Evolutionary conservation across 2,113 vertebrate species (phyloP).

Genomic region (Notarius lentiginosus): DNA sequence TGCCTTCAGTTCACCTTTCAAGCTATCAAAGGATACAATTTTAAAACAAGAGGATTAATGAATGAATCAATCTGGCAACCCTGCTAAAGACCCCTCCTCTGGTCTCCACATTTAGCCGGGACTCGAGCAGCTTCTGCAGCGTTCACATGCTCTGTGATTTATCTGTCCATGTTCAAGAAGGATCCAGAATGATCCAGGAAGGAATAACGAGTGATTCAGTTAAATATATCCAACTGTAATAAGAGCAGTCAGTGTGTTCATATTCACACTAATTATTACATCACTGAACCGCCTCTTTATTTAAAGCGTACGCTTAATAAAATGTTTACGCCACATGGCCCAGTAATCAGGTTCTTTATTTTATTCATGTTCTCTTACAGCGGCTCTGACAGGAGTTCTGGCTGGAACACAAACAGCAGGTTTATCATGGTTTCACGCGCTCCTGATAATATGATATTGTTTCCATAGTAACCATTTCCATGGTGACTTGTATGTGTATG

Average conservation of each 20-base stretch:
- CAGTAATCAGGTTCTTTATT: neutral
- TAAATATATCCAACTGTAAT: neutral
- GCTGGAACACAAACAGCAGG: neutral
- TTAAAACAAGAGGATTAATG: too few relatives aligned
- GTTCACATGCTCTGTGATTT: neutral
- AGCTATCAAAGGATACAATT: neutral
- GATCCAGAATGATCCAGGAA: neutral
- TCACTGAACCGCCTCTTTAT: neutral
- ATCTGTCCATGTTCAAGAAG: neutral
- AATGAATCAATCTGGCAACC: constrained; percentile 7
- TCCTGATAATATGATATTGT: neutral
- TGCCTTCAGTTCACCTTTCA: too few relatives aligned
- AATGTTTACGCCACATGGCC: neutral
- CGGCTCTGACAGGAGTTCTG: neutral
- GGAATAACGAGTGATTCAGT: neutral
- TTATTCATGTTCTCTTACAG: neutral
- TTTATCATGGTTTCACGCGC: neutral
- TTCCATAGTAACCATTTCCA: neutral
- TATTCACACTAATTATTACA: neutral
- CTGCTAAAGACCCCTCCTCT: neutral
- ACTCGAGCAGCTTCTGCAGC: constrained; percentile 22
- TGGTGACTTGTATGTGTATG: neutral
- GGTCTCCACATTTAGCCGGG: neutral
- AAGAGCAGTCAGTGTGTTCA: too few relatives aligned
- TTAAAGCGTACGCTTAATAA: too few relatives aligned